These are phyloP conservation scores for Phylloscopus trochilus DNA, from an alignment of 2,113 vertebrate species.

Conservation along the genomic window DNA sequence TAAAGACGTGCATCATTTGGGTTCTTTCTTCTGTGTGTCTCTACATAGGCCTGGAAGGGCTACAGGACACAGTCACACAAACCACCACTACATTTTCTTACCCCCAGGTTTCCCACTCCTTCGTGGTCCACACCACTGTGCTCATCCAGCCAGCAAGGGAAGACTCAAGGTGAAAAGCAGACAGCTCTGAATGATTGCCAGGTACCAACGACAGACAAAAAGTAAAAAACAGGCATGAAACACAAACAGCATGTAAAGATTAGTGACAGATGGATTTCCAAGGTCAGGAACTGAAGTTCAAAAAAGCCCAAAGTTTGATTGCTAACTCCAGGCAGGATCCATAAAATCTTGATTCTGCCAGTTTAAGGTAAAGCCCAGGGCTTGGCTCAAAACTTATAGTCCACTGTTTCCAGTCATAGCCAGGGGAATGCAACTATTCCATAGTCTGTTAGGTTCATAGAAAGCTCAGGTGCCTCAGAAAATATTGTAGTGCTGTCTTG, in stretches of 20 bases:
- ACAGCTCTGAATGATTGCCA: neutral
- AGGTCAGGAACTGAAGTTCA: neutral
- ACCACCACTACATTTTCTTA: neutral
- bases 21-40: constrained; percentile 18
- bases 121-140: neutral
- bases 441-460: neutral
- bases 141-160: neutral
- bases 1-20: neutral
- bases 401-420: neutral
- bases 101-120: neutral
- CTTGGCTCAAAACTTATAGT: neutral
- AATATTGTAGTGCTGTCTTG: neutral
- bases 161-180: constrained; percentile 21
- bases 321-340: neutral
- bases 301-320: neutral
- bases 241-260: neutral
- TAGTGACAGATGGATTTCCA: neutral
- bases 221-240: neutral
- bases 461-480: neutral
- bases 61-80: neutral
- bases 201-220: neutral
- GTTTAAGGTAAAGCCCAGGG: neutral
- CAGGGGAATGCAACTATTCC: neutral
- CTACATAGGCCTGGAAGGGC: neutral
- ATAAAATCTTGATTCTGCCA: neutral